These are phyloP conservation scores for Mycogona germanica DNA, from an alignment of 2,888 invertebrate species.

Conservation along the genomic window DNA sequence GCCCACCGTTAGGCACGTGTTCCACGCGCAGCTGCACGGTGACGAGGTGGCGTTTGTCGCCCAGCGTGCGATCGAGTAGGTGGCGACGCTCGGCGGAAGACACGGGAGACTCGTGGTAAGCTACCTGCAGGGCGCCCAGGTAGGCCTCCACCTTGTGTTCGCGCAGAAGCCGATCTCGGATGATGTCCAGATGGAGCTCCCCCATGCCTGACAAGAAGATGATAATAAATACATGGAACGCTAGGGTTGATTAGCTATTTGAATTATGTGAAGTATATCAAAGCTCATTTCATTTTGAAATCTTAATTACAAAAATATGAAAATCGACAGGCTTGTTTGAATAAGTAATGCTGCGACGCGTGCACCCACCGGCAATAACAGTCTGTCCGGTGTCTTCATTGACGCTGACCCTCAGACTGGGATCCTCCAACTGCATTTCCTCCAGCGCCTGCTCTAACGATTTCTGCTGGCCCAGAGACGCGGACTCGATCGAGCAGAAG, in stretches of 20 bases:
- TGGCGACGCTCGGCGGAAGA: slow-evolving; percentile 34
- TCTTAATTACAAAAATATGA: not conserved
- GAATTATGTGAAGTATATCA: not conserved
- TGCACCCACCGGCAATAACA: slow-evolving; percentile 53
- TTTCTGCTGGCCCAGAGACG: slow-evolving; percentile 58
- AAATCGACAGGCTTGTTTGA: not conserved
- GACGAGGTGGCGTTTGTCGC: slow-evolving; percentile 30
- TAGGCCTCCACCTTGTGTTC: slow-evolving; percentile 88
- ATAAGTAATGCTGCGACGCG: not conserved
- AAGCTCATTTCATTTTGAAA: not conserved
- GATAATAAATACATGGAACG: slow-evolving; percentile 10
- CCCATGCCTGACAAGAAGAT: slow-evolving; percentile 66
- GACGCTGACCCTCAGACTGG: slow-evolving; percentile 62
- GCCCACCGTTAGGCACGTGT: slow-evolving; percentile 17
- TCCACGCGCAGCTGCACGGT: slow-evolving; percentile 15
- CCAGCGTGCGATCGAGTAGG: slow-evolving; percentile 50
- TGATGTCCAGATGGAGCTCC: slow-evolving; percentile 89
- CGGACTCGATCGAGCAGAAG: slow-evolving; percentile 90
- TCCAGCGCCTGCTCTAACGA: slow-evolving; percentile 65
- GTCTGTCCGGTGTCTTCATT: slow-evolving; percentile 77
- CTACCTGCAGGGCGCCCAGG: slow-evolving; percentile 80
- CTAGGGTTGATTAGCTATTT: no score
- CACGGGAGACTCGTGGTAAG: slow-evolving; percentile 66
- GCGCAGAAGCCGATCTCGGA: slow-evolving; percentile 69
- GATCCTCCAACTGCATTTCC: slow-evolving; percentile 79